A percentile compares a stretch with the other conserved stretches of the same genome.
Conservation (phyloP, 2,113 vertebrate genomes). For the Myodes glareolus region DNA sequence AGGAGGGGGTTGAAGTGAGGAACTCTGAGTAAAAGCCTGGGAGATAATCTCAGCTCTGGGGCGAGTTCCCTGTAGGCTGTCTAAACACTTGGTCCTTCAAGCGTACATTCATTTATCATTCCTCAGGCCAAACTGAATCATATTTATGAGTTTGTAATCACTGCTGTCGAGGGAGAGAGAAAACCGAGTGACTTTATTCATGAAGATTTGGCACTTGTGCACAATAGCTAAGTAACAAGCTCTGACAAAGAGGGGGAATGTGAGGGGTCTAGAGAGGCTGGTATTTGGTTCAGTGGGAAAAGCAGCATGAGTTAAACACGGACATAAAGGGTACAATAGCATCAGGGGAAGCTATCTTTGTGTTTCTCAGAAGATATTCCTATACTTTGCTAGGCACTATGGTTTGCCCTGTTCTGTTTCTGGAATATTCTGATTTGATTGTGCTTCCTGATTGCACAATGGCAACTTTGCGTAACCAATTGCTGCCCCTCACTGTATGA, state of each 20-base stretch:
- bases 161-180: not conserved
- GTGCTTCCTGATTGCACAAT: not conserved
- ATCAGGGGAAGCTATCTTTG: conserved; percentile 37
- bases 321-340: not conserved
- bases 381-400: not conserved
- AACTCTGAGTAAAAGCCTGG: not conserved
- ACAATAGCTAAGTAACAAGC: not conserved
- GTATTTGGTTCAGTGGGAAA: not conserved
- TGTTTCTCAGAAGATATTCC: conserved; percentile 18
- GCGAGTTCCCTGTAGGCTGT: not conserved
- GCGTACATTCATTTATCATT: not conserved
- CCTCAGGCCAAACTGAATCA: not conserved
- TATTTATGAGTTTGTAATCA: not conserved
- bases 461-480: not conserved
- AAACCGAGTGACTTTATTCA: not conserved
- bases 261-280: conserved; percentile 2
- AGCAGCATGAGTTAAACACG: not conserved
- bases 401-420: not conserved
- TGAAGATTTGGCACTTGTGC: conserved; percentile 3
- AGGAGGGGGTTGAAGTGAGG: not conserved
- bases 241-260: not conserved
- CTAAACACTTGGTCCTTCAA: not conserved
- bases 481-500: not conserved
- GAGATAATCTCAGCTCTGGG: not conserved
- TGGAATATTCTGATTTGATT: not conserved